phyloP scores from a whole-genome alignment of 1,140 invertebrate genomes.

The Lepidurus packardi region DNA sequence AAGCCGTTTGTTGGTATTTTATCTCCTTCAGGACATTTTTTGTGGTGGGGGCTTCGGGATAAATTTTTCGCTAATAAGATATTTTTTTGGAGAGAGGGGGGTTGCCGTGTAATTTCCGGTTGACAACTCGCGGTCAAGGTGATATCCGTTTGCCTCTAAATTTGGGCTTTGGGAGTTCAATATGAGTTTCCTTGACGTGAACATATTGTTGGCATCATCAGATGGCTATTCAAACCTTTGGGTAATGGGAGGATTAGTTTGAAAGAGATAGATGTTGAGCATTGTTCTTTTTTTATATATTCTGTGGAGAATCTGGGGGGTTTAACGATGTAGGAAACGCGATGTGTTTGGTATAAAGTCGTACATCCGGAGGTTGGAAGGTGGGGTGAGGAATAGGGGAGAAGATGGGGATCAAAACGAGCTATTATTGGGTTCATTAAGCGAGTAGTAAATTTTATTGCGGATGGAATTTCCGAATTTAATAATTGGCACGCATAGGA shows the following conservation, averaged over 20 bases:
- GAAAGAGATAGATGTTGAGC: neutral
- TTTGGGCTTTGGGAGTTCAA: neutral
- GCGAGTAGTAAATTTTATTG: constrained; percentile 4
- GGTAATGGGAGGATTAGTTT: neutral
- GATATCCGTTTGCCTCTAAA: constrained; percentile 1
- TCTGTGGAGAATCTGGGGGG: neutral
- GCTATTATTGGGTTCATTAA: constrained; percentile 22
- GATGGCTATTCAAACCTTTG: neutral
- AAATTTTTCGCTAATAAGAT: neutral
- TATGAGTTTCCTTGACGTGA: neutral
- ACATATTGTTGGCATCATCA: neutral
- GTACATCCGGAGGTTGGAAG: neutral
- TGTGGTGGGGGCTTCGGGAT: neutral
- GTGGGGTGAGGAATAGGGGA: neutral
- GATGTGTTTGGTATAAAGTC: neutral
- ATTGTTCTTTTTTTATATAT: too few species aligned
- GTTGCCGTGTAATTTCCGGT: constrained; percentile 8
- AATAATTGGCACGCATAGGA: neutral
- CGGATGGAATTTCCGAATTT: neutral
- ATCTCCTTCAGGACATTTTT: neutral
- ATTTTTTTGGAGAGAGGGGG: neutral
- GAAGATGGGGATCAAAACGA: neutral
- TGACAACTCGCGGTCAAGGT: neutral
- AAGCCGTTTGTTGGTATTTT: neutral
- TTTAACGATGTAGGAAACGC: neutral